Base-by-base conservation (phyloP, 2,113 vertebrate genomes). In the Rhinolophus sinicus region DNA sequence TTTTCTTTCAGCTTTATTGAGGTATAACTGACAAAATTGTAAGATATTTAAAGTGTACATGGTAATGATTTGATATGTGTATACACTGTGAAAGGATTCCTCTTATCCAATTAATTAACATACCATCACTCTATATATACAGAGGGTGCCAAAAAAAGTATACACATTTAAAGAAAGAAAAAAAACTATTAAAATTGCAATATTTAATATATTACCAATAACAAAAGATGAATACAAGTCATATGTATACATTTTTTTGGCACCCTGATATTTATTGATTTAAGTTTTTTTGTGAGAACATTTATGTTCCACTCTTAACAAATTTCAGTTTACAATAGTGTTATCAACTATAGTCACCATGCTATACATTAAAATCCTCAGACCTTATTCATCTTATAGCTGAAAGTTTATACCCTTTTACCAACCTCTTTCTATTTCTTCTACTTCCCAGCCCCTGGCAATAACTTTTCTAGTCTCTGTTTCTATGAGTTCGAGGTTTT, bases 1-100 rank as follows among this genome's bases (percentile, higher is more conserved):
- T 50, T 97, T 93, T 82, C 40, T 52, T 78, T 60, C 52, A 88
- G 15, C 21, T 88, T 81, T 81, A 88, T 28, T 81, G 33, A 88
- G 28, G 44, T 88, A n/a, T 88, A 88, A 50, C 64, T 44, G 12
- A 88, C 35, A 82, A 40, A 82, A 62, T 62, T 62, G 78, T 9
- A 58, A 88, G 8, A 19, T 80, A n/a, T 64, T 94, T 62, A 70
- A 40, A 54, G 72, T 88, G 38, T 93, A 62, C 5, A 2, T 80
- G 50, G 24, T 52, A 30, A 52, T 52, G 65, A 94, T 40, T 88
- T 72, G 19, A 26, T 81, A 52, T 52, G 50, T 7, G 2, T 88
- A 33, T 72, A 62, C 10, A 21, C 1, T 62, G 19, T 80, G 19
- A 62, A 33, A 62, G 26, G 12, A 88, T 88, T 73, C 28, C 44